Evolutionary conservation across 2,113 vertebrate genomes (phyloP).

Genomic region (Macaca nemestrina): DNA sequence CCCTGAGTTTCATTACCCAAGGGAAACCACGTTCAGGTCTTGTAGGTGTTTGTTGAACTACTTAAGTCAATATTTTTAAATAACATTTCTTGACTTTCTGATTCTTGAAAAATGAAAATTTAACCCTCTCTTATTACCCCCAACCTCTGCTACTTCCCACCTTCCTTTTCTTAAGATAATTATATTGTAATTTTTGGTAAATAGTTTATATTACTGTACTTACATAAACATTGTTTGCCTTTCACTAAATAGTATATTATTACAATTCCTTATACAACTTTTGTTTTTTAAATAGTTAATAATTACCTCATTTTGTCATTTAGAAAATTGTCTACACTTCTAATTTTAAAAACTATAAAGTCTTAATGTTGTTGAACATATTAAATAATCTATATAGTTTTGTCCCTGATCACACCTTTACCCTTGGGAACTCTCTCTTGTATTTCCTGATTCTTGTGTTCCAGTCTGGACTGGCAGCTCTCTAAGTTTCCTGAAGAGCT

Average conservation of each 20-base stretch:
- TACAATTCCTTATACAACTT: background rate
- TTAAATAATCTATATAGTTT: background rate
- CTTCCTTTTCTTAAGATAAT: constrained; percentile 5
- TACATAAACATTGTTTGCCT: background rate
- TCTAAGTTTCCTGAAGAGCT: background rate
- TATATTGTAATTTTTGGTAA: background rate
- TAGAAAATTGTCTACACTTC: background rate
- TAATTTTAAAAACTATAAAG: constrained; percentile 4
- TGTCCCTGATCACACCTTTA: background rate
- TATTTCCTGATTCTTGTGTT: background rate
- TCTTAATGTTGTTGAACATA: background rate
- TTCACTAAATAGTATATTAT: background rate
- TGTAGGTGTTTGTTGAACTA: background rate
- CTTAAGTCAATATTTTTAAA: constrained; percentile 27
- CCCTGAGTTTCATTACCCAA: background rate
- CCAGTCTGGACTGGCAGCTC: background rate
- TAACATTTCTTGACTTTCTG: constrained; percentile 5
- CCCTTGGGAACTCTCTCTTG: background rate
- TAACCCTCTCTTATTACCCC: background rate
- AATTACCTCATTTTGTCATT: background rate
- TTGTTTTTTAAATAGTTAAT: constrained; percentile 11
- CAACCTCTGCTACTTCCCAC: background rate
- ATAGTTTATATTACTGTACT: background rate
- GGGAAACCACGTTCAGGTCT: background rate
- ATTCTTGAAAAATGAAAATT: constrained; percentile 17